Evolutionary conservation across 2,888 invertebrate species (phyloP), one percentile per base, ranked within the genome.

Genomic region (Globia sparganii): DNA sequence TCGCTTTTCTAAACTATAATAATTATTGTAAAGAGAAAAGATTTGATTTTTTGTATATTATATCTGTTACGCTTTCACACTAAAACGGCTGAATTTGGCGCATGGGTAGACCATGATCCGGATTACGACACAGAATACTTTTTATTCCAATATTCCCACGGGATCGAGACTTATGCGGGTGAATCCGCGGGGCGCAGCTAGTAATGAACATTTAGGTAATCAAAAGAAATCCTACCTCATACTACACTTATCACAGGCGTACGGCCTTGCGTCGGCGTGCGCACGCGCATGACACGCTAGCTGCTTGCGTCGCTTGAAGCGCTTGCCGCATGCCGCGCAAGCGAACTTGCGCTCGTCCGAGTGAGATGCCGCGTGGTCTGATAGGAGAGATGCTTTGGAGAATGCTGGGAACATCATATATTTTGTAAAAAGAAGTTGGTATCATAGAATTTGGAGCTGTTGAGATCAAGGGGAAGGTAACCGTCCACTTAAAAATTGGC

Each of bases 231-330:
- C 46, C 15, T 84, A 96, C 96, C 94, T 93, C 91, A 93, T 95
- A 21, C 88, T 86, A 79, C 96, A 97, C 71, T 92, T 92, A 72
- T 95, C 94, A 73, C 97, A 97, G 21, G 91, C 92, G 72, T 90
- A 95, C 0, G 96, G 96, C 31, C 94, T 90, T 0, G 89, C 90
- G 5, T 93, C 93, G 0, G 87, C 91, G 77, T 96, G 96, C 4
- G 92, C 91, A 0, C 91, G 90, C n/a, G 87, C 80, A 78, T 97
- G 97, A 13, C 87, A 90, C 0, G 91, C 86, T 0, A 97, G 91
- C 83, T 96, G 95, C 70, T 94, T 94, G 31, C 93, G 92, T 0
- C 93, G 89, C 86, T 95, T 95, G 87, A 93, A 96, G 9, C 92
- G 86, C 84, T 95, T 95, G 13, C 94, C 93, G 77, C 97, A 97